Percentiles rank a stretch among this genome's conserved stretches.
phyloP scores from a whole-genome alignment of 2,797 vertebrate species.

The Ciconia nigra region DNA sequence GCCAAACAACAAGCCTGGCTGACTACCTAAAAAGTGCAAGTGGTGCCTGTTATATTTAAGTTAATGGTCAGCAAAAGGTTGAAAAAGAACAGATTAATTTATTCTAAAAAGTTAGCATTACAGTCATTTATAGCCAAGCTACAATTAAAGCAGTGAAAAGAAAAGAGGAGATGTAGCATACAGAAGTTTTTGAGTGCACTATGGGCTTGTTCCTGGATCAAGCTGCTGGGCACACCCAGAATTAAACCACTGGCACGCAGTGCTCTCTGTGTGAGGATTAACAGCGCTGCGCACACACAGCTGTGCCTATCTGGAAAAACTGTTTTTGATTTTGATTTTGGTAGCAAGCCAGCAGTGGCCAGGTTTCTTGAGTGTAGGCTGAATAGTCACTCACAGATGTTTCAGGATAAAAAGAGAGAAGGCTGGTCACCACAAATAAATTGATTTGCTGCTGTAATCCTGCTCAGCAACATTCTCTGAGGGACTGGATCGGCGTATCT shows the following conservation, averaged over 20 bases:
- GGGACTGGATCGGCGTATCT: background rate
- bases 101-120: background rate
- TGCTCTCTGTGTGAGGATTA: background rate
- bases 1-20: background rate
- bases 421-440: background rate
- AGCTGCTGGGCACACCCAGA: background rate
- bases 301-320: slow-evolving; percentile 13
- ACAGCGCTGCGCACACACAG: background rate
- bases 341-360: slow-evolving; percentile 3
- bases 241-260: background rate
- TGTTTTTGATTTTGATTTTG: background rate
- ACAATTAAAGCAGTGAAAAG: background rate
- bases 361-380: background rate
- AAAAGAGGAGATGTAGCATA: background rate
- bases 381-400: slow-evolving; percentile 3
- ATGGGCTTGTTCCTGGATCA: background rate
- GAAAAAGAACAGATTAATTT: background rate
- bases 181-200: background rate
- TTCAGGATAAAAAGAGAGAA: background rate
- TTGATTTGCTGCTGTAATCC: background rate
- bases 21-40: background rate
- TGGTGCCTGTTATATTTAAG: background rate
- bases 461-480: background rate
- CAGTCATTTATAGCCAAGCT: background rate
- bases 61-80: background rate